A percentile compares a stretch with the other conserved stretches of the same genome.
Evolutionary conservation across 2,113 vertebrate species (phyloP).

Genomic region (Protomyctophum bolini): DNA sequence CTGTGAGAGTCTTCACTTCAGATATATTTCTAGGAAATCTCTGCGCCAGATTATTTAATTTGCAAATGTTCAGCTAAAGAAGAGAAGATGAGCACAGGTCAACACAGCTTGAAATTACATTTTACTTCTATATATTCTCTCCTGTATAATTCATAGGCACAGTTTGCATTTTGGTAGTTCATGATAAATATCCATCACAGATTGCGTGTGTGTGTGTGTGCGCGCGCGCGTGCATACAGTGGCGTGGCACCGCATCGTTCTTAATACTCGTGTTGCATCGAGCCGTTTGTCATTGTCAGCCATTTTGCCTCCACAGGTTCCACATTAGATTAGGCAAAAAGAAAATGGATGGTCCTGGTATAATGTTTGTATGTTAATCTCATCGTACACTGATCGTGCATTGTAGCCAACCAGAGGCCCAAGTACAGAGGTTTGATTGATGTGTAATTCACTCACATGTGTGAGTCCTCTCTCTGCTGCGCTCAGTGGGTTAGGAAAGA

Average conservation of each 20-base stretch:
- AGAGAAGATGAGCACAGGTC: constrained; percentile 52
- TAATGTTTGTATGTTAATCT: constrained; percentile 63
- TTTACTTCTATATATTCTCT: constrained; percentile 41
- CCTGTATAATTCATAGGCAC: constrained; percentile 34
- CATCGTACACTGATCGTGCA: constrained; percentile 58
- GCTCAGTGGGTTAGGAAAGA: constrained; percentile 42
- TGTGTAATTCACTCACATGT: constrained; percentile 70
- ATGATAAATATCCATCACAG: constrained; percentile 58
- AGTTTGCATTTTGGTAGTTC: constrained; percentile 55
- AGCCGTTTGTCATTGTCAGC: constrained; percentile 74
- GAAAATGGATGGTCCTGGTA: constrained; percentile 72
- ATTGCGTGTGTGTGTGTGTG: constrained; percentile 2
- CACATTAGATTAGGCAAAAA: constrained; percentile 73
- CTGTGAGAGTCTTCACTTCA: too few species aligned
- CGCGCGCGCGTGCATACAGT: constrained; percentile 41
- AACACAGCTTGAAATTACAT: constrained; percentile 57
- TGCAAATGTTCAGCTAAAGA: constrained; percentile 10
- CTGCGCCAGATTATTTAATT: constrained; percentile 33
- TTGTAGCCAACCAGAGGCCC: constrained; percentile 46
- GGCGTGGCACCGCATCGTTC: constrained; percentile 52
- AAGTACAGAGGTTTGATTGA: constrained; percentile 47
- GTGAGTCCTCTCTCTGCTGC: constrained; percentile 55
- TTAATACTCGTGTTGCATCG: constrained; percentile 53
- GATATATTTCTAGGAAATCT: constrained; percentile 14
- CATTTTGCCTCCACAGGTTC: constrained; percentile 68